These are phyloP conservation scores for Dexiosoma caninum DNA, from an alignment of 2,888 invertebrate genomes.

Conservation along the genomic window DNA sequence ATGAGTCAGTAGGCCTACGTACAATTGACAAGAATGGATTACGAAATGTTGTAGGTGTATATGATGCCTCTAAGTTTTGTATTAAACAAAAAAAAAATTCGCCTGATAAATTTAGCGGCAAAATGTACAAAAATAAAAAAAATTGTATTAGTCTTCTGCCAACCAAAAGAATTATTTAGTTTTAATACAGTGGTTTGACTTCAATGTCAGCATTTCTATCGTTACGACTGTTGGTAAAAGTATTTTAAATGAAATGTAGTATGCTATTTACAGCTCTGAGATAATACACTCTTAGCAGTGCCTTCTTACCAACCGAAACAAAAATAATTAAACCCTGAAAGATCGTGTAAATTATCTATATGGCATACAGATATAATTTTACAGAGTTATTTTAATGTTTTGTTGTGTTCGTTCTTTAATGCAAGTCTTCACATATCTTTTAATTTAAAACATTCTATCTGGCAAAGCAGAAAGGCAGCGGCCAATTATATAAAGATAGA, in stretches of 20 bases:
- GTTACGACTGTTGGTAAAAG: not conserved
- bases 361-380: constrained; percentile 39
- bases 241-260: constrained; percentile 10
- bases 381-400: constrained; percentile 54
- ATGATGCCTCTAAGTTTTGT: too few species aligned
- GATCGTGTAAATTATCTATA: constrained; percentile 55
- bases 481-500: not conserved
- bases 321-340: constrained; percentile 24
- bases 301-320: not conserved
- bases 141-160: too few species aligned
- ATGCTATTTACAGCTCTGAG: not conserved
- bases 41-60: too few species aligned
- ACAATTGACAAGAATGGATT: too few species aligned
- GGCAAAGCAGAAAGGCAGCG: not conserved
- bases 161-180: too few species aligned
- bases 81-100: too few species aligned
- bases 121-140: too few species aligned
- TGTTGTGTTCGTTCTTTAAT: constrained; percentile 15
- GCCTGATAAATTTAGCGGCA: too few species aligned
- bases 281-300: not conserved
- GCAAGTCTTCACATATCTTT: too few species aligned
- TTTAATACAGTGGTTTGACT: too few species aligned
- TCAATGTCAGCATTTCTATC: too few species aligned
- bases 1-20: too few species aligned
- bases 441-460: constrained; percentile 35